Evolutionary conservation across 2,888 invertebrate species (phyloP), one percentile per base, ranked within the genome.

Genomic region (Drosophila buzzatii): DNA sequence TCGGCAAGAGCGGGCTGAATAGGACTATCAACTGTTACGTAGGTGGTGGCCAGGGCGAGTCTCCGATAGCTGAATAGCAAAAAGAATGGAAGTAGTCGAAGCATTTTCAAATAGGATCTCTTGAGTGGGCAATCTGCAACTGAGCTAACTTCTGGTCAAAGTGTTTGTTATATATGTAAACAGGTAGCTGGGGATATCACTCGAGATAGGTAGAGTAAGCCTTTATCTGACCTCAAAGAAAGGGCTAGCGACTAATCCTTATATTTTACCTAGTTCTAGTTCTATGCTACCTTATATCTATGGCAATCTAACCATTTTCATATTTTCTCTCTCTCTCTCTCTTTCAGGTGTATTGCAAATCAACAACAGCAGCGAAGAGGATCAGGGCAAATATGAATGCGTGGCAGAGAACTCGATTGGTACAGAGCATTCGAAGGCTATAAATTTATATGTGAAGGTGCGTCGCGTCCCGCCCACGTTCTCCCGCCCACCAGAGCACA

Each of bases 351-450:
- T 92, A 55, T 94, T 99, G 80, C 97, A 98, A 94, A 98, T 99
- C 88, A 96, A 96, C 84, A 96, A 96, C 92, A 97, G 98, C 85
- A 97, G 97, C 89, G 97, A 97, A 91, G 96, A 96, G 83, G 99
- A 99, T 94, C 97, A 98, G 92, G 99, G 98, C 60, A 98, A 98
- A 93, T 99, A 98, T 93, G 99, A 99, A 93, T 99, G 99, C 93
- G 97, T 98, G 51, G 98, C 98, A 0, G 98, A 98, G 92, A 99
- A 99, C 93, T 95, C 96, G 5, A 96, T 97, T 68, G 99, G 99
- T 64, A 98, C 98, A 0, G 98, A 98, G 92, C 98, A 98, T 93
- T 98, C 99, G 0, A 97, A 97, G 91, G 95, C 96, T 41, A 97
- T 97, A 31, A 95, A 96, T 90, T 95, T 99, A 57, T 99, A 98